Evolutionary conservation across 2,888 invertebrate genomes (phyloP), one percentile per base, ranked within the genome.

Genomic region (Yponomeuta cagnagella): DNA sequence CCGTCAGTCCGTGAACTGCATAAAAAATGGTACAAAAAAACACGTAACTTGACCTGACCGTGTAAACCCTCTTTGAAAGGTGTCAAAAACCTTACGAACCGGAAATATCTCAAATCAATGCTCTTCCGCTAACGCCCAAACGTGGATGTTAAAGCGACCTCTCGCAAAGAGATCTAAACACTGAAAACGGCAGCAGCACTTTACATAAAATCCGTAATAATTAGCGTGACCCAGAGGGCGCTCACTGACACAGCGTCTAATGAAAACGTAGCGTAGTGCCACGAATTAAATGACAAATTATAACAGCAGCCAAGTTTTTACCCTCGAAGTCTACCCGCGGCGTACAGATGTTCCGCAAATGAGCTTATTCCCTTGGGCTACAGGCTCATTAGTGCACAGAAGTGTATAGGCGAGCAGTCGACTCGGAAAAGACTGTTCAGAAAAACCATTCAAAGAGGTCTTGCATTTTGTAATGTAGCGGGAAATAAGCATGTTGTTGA

Each of bases 331-430:
- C 81, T 75, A 77, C 77, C 76, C 75, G 78, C 73, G 68, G 68
- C 80, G 81, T 82, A 83, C 83, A 85, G 81, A 82, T 81, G 81
- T 81, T 81, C 80, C 80, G 80, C 77, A 87, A 89, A 89, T 85
- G 84, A 88, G 85, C 82, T 85, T 82, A 84, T 82, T 86, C 86
- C 86, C 87, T 77, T 77, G 80, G 86, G 87, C 85, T 79, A 77
- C 76, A 68, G 77, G 81, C 84, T 87, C 86, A 88, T 89, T 88
- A 88, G 72, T 64, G 83, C 52, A 76, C 79, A 75, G 76, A 74
- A 77, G 76, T 78, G 79, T 80, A 81, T 81, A 81, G 77, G 77
- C 76, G 77, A 75, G 78, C 68, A 30, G 52, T 58, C 52, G 52
- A 58, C 52, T 58, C 52, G 52, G 52, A 58, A 58, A 58, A 58